Conservation (phyloP, 2,888 invertebrate species). For the Neuroscelio doddi region DNA sequence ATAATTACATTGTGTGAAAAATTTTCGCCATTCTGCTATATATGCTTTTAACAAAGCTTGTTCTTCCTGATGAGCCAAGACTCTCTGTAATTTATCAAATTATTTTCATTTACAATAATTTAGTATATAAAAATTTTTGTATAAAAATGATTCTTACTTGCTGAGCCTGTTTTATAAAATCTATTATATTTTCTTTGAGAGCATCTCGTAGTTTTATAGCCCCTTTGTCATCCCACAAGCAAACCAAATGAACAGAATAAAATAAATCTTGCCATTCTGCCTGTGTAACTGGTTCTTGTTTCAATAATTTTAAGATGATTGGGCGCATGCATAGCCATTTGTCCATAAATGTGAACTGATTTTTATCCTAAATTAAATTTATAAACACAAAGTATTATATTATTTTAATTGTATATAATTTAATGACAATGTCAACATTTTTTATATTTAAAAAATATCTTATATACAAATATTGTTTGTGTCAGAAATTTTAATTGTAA, state of each 20-base stretch:
- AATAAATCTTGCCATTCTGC: conserved; percentile 98
- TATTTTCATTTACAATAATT: background rate
- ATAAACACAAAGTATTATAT: conserved; percentile 1
- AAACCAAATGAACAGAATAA: conserved; percentile 95
- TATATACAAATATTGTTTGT: background rate
- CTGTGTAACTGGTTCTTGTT: conserved; percentile 94
- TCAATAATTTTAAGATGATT: conserved; percentile 92
- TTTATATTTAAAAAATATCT: background rate
- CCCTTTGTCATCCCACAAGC: conserved; percentile 97
- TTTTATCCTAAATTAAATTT: conserved; percentile 77
- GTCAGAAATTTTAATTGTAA: no score
- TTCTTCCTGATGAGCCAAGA: conserved; percentile 93
- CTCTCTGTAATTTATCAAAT: conserved; percentile 74
- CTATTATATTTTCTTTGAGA: conserved; percentile 92
- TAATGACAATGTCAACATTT: no score
- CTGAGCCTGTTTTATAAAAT: conserved; percentile 95
- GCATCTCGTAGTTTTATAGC: conserved; percentile 90
- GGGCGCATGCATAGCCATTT: conserved; percentile 98
- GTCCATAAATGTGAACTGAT: conserved; percentile 91
- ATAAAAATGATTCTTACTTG: conserved; percentile 72
- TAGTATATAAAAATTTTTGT: conserved; percentile 12
- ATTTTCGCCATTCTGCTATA: conserved; percentile 98
- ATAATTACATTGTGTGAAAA: conserved; percentile 98
- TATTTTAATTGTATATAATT: background rate
- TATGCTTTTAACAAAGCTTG: conserved; percentile 96